A percentile compares a stretch with the other conserved stretches of the same genome.
Evolutionary conservation across 1,140 invertebrate species (phyloP).

Genomic region (Lethocerus indicus): DNA sequence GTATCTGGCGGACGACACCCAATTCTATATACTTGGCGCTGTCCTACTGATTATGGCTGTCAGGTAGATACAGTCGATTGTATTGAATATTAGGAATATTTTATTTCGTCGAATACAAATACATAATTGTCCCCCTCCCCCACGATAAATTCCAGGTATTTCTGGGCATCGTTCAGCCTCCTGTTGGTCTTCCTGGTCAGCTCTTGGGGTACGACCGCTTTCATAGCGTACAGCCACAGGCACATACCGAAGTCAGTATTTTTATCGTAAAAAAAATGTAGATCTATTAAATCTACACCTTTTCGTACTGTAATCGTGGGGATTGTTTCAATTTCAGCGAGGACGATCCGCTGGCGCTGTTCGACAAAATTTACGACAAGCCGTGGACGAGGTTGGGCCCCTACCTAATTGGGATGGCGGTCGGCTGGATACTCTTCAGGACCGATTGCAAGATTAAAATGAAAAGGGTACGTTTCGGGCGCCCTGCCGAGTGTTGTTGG

Average conservation of each 20-base stretch:
- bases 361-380: constrained; percentile 78
- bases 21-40: constrained; percentile 64
- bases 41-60: constrained; percentile 53
- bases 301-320: neutral
- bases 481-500: too few relatives aligned
- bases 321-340: constrained; percentile 26
- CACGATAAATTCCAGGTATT: constrained; percentile 34
- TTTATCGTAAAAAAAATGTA: neutral
- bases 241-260: constrained; percentile 41
- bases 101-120: neutral
- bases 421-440: constrained; percentile 65
- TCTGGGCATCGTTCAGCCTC: constrained; percentile 45
- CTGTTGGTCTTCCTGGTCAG: constrained; percentile 46
- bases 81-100: constrained; percentile 1
- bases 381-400: constrained; percentile 69
- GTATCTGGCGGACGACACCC: constrained; percentile 73
- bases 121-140: neutral
- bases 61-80: constrained; percentile 16
- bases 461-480: constrained; percentile 52
- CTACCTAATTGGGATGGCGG: constrained; percentile 66
- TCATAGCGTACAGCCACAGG: constrained; percentile 59
- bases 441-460: constrained; percentile 61
- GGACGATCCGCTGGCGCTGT: constrained; percentile 63
- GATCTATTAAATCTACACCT: neutral
- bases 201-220: constrained; percentile 59